These are phyloP conservation scores for Epinephelus awoara DNA, from an alignment of 2,797 vertebrate species.

Conservation along the genomic window DNA sequence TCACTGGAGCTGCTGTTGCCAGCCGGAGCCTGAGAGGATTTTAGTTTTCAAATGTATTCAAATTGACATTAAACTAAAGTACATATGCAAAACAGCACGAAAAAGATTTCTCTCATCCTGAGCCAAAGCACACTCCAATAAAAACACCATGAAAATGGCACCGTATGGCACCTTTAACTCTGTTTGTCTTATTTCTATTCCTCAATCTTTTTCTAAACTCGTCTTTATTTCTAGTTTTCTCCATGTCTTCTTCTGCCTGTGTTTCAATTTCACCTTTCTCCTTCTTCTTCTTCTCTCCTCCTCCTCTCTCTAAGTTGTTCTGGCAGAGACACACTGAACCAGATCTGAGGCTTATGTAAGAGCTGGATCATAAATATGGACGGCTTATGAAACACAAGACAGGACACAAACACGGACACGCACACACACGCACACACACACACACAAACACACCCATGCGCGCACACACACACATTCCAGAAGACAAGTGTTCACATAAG, in stretches of 20 bases:
- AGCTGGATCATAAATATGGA: slow-evolving; percentile 79
- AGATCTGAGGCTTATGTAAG: slow-evolving; percentile 82
- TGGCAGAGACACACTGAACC: slow-evolving; percentile 79
- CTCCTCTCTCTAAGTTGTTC: slow-evolving; percentile 44
- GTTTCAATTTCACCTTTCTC: slow-evolving; percentile 37
- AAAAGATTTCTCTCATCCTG: neutral
- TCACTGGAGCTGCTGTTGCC: neutral
- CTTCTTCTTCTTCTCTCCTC: neutral
- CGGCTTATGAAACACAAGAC: slow-evolving; percentile 78
- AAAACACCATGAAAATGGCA: neutral
- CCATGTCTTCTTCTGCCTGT: slow-evolving; percentile 13
- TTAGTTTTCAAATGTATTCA: neutral
- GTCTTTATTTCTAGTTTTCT: slow-evolving; percentile 5
- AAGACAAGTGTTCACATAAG: slow-evolving; percentile 35
- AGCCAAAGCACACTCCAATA: neutral
- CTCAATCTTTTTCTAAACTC: neutral
- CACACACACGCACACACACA: slow-evolving; percentile 25
- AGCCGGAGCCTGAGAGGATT: neutral
- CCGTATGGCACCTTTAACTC: neutral
- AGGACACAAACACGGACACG: slow-evolving; percentile 57
- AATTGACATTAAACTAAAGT: slow-evolving; percentile 18
- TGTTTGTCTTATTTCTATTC: neutral
- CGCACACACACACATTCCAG: slow-evolving; percentile 19
- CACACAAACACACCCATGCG: neutral
- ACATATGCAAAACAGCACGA: slow-evolving; percentile 7